Percentiles rank a stretch among this genome's conserved stretches.
phyloP scores from a whole-genome alignment of 2,113 vertebrate genomes.

The Cranoglanis bouderius region DNA sequence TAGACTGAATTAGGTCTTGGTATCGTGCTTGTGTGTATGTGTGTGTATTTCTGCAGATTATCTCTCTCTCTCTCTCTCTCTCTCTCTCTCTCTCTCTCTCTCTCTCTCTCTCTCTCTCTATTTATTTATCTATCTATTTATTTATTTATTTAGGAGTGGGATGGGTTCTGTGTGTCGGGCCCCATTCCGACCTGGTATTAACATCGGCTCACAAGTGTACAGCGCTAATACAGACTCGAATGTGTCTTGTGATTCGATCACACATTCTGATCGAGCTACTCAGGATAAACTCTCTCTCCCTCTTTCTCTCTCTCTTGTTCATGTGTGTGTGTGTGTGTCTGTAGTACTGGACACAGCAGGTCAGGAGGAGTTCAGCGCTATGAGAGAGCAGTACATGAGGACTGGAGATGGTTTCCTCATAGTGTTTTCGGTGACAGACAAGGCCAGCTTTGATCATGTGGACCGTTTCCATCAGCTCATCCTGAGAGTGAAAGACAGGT shows the following conservation, averaged over 20 bases:
- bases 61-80: not conserved
- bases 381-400: slow-evolving; percentile 99
- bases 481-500: slow-evolving; percentile 97
- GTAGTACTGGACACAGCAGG: slow-evolving; percentile 94
- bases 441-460: slow-evolving; percentile 98
- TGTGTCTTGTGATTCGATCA: not conserved
- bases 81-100: no score
- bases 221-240: not conserved
- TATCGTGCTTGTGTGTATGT: not conserved
- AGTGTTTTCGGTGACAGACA: slow-evolving; percentile 96
- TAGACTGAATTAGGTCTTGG: no score
- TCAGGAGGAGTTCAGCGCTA: slow-evolving; percentile 98
- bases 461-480: slow-evolving; percentile 98
- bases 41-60: no score
- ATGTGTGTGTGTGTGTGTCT: slow-evolving; percentile 14
- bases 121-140: no score
- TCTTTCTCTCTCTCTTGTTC: not conserved
- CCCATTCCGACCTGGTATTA: not conserved
- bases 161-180: not conserved
- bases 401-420: slow-evolving; percentile 97
- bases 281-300: not conserved
- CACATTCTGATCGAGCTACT: not conserved
- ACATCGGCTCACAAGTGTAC: not conserved
- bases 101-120: no score
- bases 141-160: not conserved